Base-by-base conservation (phyloP, 2,888 invertebrate species). In the Atherix ibis region DNA sequence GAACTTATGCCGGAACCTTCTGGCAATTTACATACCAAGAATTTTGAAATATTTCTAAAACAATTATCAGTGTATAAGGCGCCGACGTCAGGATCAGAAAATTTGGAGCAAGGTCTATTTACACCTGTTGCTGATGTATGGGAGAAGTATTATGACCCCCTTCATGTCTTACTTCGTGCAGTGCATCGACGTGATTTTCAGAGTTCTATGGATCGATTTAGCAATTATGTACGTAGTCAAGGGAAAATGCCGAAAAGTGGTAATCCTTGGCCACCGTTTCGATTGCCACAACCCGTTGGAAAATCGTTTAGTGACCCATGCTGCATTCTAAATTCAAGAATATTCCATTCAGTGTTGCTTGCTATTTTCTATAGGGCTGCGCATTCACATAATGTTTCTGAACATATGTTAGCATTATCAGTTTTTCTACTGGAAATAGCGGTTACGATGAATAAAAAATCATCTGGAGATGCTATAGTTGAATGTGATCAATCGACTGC, bases 1-100 rank as follows among this genome's bases (percentile, higher is more conserved):
- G 95, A 95, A 59, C 66, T 87, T 37, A 88, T 97, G 84, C 95
- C 95, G 0, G 95, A 95, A 63, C 70, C 89, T 15, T 91, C 89
- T 43, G 91, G 91, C n/a, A 85, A 82, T 48, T 79, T 83, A 14
- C 84, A 84, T 56, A 83, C 82, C 30, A 72, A 81, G 50, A 87
- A 88, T 63, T 89, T 91, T 52, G 89, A 89, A 55, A 72, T 77
- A 33, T 76, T 85, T 42, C 68, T 91, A 34, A 76, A 79, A 38
- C 79, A 87, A 66, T 66, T 88, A 13, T 83, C 88, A 1, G 79
- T 81, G 29, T 89, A 85, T 57, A 76, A 82, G 43, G 83, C 88
- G 2, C 94, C 92, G 2, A 68, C 71, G 0, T 60, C 63, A 18
- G 69, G 70, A 2, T 71, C 71, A 0, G 72, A 73, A 55, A 85